A percentile compares a stretch with the other conserved stretches of the same genome.
phyloP scores from a whole-genome alignment of 2,888 invertebrate species.

The Tineola bisselliella region DNA sequence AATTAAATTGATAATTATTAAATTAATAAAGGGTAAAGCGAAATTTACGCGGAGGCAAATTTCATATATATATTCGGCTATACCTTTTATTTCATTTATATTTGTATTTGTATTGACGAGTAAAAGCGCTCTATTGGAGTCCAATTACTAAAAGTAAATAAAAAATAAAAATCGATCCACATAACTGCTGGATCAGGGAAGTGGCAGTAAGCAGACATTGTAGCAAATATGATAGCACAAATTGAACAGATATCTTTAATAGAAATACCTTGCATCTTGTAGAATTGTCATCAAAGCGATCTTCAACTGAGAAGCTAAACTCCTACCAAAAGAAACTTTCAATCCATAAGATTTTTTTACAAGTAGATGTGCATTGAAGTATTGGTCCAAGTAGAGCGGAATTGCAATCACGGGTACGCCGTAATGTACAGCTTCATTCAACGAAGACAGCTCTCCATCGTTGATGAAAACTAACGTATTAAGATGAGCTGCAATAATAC shows the following conservation, averaged over 20 bases:
- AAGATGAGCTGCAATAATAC: slow-evolving; percentile 3
- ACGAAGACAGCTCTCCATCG: background rate
- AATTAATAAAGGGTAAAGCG: too few species aligned
- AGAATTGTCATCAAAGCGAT: background rate
- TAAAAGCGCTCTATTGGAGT: too few species aligned
- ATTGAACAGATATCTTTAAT: background rate
- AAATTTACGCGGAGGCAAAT: too few species aligned
- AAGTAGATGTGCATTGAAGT: background rate
- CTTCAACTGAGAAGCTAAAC: background rate
- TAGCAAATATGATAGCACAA: too few species aligned
- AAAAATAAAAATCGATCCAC: too few species aligned
- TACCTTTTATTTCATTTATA: too few species aligned
- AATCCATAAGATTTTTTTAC: background rate
- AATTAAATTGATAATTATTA: too few species aligned
- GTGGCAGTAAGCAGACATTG: too few species aligned
- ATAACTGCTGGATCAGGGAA: too few species aligned
- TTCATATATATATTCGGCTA: too few species aligned
- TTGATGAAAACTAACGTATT: slow-evolving; percentile 1
- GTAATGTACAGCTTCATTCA: slow-evolving; percentile 8
- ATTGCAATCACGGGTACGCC: slow-evolving; percentile 7
- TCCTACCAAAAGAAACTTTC: background rate
- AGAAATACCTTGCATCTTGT: slow-evolving; percentile 1
- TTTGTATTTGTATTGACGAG: too few species aligned
- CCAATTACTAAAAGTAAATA: too few species aligned
- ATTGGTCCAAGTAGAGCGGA: slow-evolving; percentile 10